These are phyloP conservation scores for Leuciscus idus DNA, from an alignment of 2,113 vertebrate genomes.

Conservation along the genomic window DNA sequence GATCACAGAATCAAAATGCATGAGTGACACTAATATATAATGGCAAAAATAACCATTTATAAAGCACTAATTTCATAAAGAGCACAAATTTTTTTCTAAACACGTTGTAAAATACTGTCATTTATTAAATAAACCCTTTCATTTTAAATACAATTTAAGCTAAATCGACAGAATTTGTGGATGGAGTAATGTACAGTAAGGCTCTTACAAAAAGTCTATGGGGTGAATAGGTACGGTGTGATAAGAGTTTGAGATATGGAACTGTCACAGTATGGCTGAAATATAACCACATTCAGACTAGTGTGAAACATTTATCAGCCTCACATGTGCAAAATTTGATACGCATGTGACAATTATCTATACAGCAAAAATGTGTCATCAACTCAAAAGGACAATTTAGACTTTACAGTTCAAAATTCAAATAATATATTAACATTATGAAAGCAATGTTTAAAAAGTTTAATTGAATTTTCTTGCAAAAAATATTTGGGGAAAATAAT, in stretches of 20 bases:
- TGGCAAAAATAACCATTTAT: conserved; percentile 25
- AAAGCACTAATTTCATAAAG: neutral
- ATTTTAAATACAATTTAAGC: neutral
- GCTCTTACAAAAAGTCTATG: neutral
- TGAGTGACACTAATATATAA: conserved; percentile 1
- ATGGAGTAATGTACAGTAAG: neutral
- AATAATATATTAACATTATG: neutral
- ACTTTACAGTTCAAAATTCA: neutral
- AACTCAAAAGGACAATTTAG: neutral
- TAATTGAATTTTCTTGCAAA: neutral
- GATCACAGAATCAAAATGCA: conserved; percentile 26
- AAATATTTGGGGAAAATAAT: neutral
- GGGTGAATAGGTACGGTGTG: neutral
- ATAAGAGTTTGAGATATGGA: neutral
- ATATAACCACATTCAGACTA: neutral
- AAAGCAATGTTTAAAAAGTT: neutral
- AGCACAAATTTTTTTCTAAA: neutral
- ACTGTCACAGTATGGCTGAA: neutral
- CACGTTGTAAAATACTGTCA: neutral
- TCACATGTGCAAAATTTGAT: neutral
- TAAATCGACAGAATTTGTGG: neutral
- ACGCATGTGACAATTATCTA: too few species aligned
- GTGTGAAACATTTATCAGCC: neutral
- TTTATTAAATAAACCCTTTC: neutral
- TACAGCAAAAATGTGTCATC: neutral